phyloP scores from a whole-genome alignment of 2,888 invertebrate genomes.

The Alitta virens region DNA sequence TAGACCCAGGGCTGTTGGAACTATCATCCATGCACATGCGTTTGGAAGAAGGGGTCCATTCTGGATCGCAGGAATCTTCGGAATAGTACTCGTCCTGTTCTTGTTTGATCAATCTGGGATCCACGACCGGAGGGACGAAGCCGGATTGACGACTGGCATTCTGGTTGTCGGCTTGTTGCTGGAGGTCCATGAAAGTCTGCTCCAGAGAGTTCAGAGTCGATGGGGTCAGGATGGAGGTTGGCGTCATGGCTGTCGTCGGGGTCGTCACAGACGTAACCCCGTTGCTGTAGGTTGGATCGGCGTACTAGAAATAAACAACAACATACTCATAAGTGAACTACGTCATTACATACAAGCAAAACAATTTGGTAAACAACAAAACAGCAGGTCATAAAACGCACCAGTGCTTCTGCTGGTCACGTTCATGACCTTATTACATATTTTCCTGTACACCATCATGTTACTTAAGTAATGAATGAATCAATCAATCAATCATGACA shows the following conservation, averaged over 20 bases:
- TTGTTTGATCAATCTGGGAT: constrained; percentile 12
- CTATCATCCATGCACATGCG: not conserved
- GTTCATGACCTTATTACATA: too few species aligned
- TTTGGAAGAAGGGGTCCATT: constrained; percentile 10
- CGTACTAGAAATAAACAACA: not conserved
- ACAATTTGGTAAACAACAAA: too few species aligned
- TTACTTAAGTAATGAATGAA: too few species aligned
- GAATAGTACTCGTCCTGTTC: constrained; percentile 9
- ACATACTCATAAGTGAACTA: too few species aligned
- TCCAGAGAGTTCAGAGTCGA: constrained; percentile 88
- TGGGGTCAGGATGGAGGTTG: constrained; percentile 90
- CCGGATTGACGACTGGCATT: constrained; percentile 69
- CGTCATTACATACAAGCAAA: too few species aligned
- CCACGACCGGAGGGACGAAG: constrained; percentile 77
- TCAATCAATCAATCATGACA: too few species aligned
- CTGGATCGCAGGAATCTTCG: not conserved
- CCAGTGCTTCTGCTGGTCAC: too few species aligned
- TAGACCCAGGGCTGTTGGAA: not conserved
- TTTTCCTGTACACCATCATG: too few species aligned
- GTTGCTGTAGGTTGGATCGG: not conserved
- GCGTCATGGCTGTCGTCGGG: constrained; percentile 88
- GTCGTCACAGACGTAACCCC: constrained; percentile 43
- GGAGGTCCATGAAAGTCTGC: constrained; percentile 85
- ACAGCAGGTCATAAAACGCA: too few species aligned
- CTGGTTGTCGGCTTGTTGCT: constrained; percentile 64